phyloP scores from a whole-genome alignment of 1,140 invertebrate species.

The Scaptodrosophila lebanonensis region DNA sequence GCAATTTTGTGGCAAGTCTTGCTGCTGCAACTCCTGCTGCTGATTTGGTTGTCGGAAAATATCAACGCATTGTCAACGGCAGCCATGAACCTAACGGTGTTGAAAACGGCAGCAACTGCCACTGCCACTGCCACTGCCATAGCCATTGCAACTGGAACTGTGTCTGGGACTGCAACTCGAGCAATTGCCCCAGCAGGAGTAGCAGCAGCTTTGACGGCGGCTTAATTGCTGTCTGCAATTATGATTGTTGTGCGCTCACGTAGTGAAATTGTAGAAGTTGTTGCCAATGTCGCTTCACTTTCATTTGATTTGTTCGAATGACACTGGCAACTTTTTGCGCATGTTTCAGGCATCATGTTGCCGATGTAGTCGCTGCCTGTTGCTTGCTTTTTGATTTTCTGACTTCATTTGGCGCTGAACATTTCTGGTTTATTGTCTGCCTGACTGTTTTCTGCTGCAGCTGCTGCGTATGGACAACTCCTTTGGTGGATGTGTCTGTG shows the following conservation, averaged over 20 bases:
- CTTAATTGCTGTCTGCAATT: slow-evolving; percentile 74
- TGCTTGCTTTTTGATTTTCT: slow-evolving; percentile 24
- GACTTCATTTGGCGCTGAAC: slow-evolving; percentile 35
- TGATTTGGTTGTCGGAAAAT: slow-evolving; percentile 74
- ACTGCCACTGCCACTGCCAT: slow-evolving; percentile 41
- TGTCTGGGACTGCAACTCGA: slow-evolving; percentile 60
- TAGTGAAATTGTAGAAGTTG: slow-evolving; percentile 28
- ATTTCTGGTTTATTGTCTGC: slow-evolving; percentile 51
- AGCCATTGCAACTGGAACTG: slow-evolving; percentile 20
- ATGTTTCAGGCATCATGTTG: slow-evolving; percentile 17
- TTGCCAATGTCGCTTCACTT: slow-evolving; percentile 43
- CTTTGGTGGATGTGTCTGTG: no score
- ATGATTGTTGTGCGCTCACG: slow-evolving; percentile 63
- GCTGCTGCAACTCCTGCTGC: slow-evolving; percentile 22
- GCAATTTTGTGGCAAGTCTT: slow-evolving; percentile 45
- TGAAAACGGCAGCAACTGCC: slow-evolving; percentile 51
- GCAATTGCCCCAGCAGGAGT: slow-evolving; percentile 48
- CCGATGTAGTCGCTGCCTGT: slow-evolving; percentile 17
- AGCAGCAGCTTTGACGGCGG: slow-evolving; percentile 64
- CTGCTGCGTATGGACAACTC: slow-evolving; percentile 20
- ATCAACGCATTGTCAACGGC: slow-evolving; percentile 68
- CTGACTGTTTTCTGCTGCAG: slow-evolving; percentile 15
- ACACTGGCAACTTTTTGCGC: slow-evolving; percentile 15
- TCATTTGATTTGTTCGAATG: slow-evolving; percentile 52
- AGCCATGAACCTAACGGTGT: slow-evolving; percentile 33